Conservation (phyloP, 2,113 vertebrate genomes). For the Synodontis membranacea region DNA sequence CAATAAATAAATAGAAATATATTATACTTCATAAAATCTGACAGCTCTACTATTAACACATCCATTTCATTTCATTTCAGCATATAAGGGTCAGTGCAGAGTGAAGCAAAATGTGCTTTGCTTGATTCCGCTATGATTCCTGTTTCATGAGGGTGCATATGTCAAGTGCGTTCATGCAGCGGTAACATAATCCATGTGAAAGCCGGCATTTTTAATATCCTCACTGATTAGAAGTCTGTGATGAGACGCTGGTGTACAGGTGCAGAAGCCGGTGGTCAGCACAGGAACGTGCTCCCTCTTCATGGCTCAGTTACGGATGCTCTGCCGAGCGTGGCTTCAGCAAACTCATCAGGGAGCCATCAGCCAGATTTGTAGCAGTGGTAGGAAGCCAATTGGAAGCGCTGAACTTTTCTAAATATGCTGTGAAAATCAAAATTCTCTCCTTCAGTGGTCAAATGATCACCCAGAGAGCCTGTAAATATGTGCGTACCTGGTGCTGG, state of each 20-base stretch:
- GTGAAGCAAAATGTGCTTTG: slow-evolving; percentile 24
- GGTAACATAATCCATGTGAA: slow-evolving; percentile 47
- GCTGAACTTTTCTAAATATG: slow-evolving; percentile 37
- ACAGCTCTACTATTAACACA: slow-evolving; percentile 20
- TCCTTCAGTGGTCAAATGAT: slow-evolving; percentile 19
- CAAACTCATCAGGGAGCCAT: slow-evolving; percentile 37
- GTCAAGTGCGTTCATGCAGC: slow-evolving; percentile 20
- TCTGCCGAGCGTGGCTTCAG: slow-evolving; percentile 33
- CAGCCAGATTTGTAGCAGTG: slow-evolving; percentile 37
- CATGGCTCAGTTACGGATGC: slow-evolving; percentile 37
- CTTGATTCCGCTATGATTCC: slow-evolving; percentile 25
- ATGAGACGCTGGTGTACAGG: slow-evolving; percentile 36
- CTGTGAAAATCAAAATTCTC: slow-evolving; percentile 50
- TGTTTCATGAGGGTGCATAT: not conserved
- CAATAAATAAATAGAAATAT: slow-evolving; percentile 6
- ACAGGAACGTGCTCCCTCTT: slow-evolving; percentile 18
- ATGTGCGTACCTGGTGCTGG: slow-evolving; percentile 25
- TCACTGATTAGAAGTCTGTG: slow-evolving; percentile 56
- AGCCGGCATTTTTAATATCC: slow-evolving; percentile 54
- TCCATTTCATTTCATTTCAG: slow-evolving; percentile 6
- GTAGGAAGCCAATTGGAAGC: slow-evolving; percentile 44
- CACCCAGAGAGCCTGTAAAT: slow-evolving; percentile 34
- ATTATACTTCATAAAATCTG: slow-evolving; percentile 4
- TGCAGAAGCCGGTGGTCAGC: slow-evolving; percentile 46
- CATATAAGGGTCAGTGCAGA: slow-evolving; percentile 19